Evolutionary conservation across 2,113 vertebrate genomes (phyloP).

Genomic region (Sinocyclocheilus anshuiensis): DNA sequence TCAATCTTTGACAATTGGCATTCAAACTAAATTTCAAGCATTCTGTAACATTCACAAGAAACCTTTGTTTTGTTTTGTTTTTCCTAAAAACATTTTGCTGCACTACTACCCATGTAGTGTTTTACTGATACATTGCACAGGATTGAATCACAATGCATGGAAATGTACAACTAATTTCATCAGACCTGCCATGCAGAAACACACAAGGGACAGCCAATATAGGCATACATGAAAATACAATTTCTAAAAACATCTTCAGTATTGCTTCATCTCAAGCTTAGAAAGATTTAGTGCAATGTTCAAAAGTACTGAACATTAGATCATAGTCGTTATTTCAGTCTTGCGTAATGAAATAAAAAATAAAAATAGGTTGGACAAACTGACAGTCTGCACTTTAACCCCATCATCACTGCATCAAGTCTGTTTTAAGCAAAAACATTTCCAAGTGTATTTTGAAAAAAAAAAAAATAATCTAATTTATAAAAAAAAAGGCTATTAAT

Average conservation of each 20-base stretch:
- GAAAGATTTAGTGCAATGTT: slow-evolving; percentile 47
- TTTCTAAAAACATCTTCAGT: slow-evolving; percentile 41
- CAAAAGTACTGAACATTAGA: slow-evolving; percentile 48
- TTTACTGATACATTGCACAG: neutral
- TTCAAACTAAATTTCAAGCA: slow-evolving; percentile 27
- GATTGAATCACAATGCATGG: slow-evolving; percentile 12
- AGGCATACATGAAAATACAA: slow-evolving; percentile 51
- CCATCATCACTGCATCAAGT: neutral
- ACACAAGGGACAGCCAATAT: slow-evolving; percentile 52
- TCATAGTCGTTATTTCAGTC: slow-evolving; percentile 26
- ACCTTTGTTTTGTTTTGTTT: neutral
- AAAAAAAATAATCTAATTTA: neutral
- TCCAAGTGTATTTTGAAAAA: neutral
- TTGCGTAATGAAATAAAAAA: neutral
- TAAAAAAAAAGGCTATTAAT: neutral
- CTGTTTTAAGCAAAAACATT: neutral
- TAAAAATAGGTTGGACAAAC: neutral
- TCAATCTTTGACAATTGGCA: neutral
- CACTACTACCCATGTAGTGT: slow-evolving; percentile 9
- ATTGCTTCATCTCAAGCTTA: slow-evolving; percentile 52
- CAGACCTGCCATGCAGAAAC: slow-evolving; percentile 64
- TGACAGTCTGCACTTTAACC: neutral
- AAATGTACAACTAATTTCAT: slow-evolving; percentile 45
- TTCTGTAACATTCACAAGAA: slow-evolving; percentile 14
- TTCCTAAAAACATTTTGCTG: neutral